Percentiles rank a stretch among this genome's conserved stretches.
phyloP scores from a whole-genome alignment of 2,888 invertebrate species.

The Trichogramma evanescens region DNA sequence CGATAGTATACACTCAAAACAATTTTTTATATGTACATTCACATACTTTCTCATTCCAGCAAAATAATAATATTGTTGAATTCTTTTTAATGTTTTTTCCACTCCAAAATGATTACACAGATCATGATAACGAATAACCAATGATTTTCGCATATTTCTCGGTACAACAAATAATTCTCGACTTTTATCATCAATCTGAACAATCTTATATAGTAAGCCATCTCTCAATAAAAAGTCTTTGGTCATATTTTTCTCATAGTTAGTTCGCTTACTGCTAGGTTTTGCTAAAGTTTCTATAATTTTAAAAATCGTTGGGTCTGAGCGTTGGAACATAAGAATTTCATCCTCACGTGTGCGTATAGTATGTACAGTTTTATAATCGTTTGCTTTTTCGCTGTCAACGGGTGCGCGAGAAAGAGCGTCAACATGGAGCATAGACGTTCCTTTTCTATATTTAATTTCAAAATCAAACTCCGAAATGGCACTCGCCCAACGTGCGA shows the following conservation, averaged over 20 bases:
- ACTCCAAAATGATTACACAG: background rate
- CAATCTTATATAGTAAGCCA: background rate
- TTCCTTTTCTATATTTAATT: conserved; percentile 19
- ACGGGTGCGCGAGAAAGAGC: conserved; percentile 26
- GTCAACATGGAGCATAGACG: conserved; percentile 26
- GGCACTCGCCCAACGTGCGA: conserved; percentile 13
- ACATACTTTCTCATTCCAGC: conserved; percentile 21
- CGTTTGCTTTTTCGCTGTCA: background rate
- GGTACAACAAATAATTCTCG: conserved; percentile 6
- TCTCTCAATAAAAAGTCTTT: conserved; percentile 2
- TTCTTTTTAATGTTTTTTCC: conserved; percentile 7
- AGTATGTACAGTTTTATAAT: background rate
- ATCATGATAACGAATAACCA: conserved; percentile 5
- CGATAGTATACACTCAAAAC: conserved; percentile 21
- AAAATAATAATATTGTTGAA: conserved; percentile 17
- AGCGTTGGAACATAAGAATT: conserved; percentile 3
- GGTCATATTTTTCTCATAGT: background rate
- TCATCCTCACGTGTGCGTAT: conserved; percentile 1
- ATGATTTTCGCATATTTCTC: conserved; percentile 2
- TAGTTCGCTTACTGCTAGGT: background rate
- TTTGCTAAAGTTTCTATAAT: background rate
- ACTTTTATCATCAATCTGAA: background rate
- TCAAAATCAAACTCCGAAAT: conserved; percentile 23
- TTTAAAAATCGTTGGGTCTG: background rate
- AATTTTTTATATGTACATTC: conserved; percentile 15